Conservation (phyloP, 1,140 invertebrate species). For the Dreissena polymorpha region DNA sequence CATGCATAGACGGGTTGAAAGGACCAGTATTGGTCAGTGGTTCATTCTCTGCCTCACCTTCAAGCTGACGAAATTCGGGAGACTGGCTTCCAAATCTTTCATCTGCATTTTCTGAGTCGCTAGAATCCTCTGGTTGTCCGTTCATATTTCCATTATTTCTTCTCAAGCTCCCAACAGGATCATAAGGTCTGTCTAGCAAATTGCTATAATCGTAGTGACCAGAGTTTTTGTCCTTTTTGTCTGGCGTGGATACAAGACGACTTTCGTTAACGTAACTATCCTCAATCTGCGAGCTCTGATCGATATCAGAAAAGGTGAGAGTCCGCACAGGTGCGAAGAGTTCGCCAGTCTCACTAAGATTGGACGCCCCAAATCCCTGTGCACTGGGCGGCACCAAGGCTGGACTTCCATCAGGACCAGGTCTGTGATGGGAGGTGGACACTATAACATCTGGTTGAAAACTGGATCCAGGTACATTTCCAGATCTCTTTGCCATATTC, state of each 20-base stretch:
- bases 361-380: slow-evolving; percentile 13
- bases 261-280: slow-evolving; percentile 41
- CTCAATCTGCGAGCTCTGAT: slow-evolving; percentile 49
- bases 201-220: slow-evolving; percentile 23
- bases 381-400: slow-evolving; percentile 15
- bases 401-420: slow-evolving; percentile 50
- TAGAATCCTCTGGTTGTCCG: slow-evolving; percentile 19
- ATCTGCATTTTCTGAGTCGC: slow-evolving; percentile 45
- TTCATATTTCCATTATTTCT: background rate
- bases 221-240: slow-evolving; percentile 15
- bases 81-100: background rate
- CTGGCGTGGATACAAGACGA: slow-evolving; percentile 46
- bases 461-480: background rate
- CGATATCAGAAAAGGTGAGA: slow-evolving; percentile 49
- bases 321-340: slow-evolving; percentile 45
- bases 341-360: slow-evolving; percentile 48
- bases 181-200: background rate
- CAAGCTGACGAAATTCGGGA: slow-evolving; percentile 41
- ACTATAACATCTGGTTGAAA: slow-evolving; percentile 48
- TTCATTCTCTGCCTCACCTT: slow-evolving; percentile 46
- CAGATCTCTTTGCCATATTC: background rate
- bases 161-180: slow-evolving; percentile 6
- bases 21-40: slow-evolving; percentile 33
- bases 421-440: slow-evolving; percentile 38
- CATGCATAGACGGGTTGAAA: slow-evolving; percentile 41